Evolutionary conservation across 2,797 vertebrate genomes (phyloP), one percentile per base, ranked within the genome.

Genomic region (Synanceia verrucosa): DNA sequence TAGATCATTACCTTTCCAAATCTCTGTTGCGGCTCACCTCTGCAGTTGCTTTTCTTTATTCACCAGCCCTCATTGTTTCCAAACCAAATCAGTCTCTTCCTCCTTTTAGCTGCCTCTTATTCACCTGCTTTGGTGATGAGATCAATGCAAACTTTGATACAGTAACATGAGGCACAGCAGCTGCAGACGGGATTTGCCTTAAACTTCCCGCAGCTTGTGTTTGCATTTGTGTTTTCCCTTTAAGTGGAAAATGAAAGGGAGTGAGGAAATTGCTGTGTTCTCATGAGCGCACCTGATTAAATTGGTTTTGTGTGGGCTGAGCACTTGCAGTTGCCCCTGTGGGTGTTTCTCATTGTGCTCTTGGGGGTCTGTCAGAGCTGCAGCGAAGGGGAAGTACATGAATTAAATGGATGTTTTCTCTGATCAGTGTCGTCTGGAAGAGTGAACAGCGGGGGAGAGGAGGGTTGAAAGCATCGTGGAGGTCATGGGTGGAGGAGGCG

Each of bases 241-340:
- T 76, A 56, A 57, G 64, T 62, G 59, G 55, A 28, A 82, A 73
- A 82, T 70, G 3, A 77, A 69, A 66, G 9, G 1, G 52, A 43
- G 57, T 19, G 48, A 60, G 70, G 60, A 84, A 82, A 79, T 71
- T 59, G 72, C 63, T 14, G 0, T 72, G 50, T 72, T 78, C 24
- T 70, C n/a, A 24, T 23, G 65, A 48, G 50, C 29, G 41, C 37
- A 78, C 65, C 71, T 82, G 76, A 84, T 88, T 71, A 67, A 84
- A 85, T 51, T 52, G 55, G 39, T 55, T 73, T 62, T 69, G 67
- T 60, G 71, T 65, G 56, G 61, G 83, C 46, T 68, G 55, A 70
- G 60, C 5, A 3, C 70, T 60, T 64, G 66, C 50, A 19, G 44
- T 73, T 36, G 59, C 50, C 57, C 48, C 69, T 55, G 57, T 66